Evolutionary conservation across 1,140 invertebrate species (phyloP), one percentile per base, ranked within the genome.

Genomic region (Charaxes varanes): DNA sequence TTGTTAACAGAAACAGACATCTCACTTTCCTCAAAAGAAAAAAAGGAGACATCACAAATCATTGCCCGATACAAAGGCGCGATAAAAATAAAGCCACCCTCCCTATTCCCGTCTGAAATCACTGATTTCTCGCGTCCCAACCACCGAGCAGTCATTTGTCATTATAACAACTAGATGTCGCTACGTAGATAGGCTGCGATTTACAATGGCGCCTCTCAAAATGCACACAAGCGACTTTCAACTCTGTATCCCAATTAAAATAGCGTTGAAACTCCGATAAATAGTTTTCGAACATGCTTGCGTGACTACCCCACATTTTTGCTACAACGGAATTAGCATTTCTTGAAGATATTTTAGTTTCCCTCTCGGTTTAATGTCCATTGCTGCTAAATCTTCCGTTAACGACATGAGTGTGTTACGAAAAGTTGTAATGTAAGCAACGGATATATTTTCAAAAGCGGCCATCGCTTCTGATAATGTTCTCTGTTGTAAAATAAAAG

Each of bases 121-220:
- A 40, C 27, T 46, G 43, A 46, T 46, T 46, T 35, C 31, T 11
- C 28, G 36, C 22, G 35, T 46, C 23, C 30, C 30, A 33, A 34
- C 40, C 6, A 32, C 28, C 31, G 45, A 31, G 35, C 30, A 46
- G 50, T 56, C 51, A 64, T 64, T 64, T 64, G 57, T 64, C 53
- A 64, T 64, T 61, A 55, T 54, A 57, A 61, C 53, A 53, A 54
- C 52, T 53, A 50, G 51, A 61, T 61, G 57, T 54, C 57, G 47
- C 54, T 64, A 38, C 28, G 33, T 37, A 50, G 45, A 61, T 51
- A 52, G 27, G 34, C 32, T 13, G 12, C 27, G 17, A 49, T 45
- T 52, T 43, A 38, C 27, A 53, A 57, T 45, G 41, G 41, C 40
- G 24, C 41, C 44, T 32, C 12, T 21, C 23, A 19, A 19, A 30